Evolutionary conservation across 2,797 vertebrate species (phyloP).

Genomic region (Diplodus puntazzo): DNA sequence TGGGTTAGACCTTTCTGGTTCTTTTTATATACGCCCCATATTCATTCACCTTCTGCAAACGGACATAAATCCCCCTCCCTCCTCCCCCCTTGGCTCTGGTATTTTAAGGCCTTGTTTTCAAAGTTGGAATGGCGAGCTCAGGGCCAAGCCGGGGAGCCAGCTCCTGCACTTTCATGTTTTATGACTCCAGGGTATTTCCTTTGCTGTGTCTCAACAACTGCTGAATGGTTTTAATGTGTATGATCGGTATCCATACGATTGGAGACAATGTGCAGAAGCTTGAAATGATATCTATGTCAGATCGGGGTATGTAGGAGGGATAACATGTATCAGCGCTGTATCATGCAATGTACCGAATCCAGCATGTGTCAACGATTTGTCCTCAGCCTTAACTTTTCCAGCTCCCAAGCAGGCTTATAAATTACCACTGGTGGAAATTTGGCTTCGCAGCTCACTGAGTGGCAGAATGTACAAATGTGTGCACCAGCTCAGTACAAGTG

Average conservation of each 20-base stretch:
- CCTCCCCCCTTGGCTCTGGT: conserved; percentile 38
- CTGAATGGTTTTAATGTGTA: conserved; percentile 23
- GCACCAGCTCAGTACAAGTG: conserved; percentile 36
- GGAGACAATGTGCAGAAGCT: not conserved
- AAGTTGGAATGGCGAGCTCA: conserved; percentile 63
- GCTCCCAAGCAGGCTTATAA: conserved; percentile 68
- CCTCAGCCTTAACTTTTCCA: conserved; percentile 53
- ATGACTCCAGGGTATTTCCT: conserved; percentile 47
- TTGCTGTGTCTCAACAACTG: conserved; percentile 41
- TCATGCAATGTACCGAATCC: conserved; percentile 38
- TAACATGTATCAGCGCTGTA: conserved; percentile 12
- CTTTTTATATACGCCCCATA: conserved; percentile 69
- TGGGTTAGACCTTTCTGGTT: conserved; percentile 60
- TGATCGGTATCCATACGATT: not conserved
- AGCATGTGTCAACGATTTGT: conserved; percentile 53
- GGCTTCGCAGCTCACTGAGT: conserved; percentile 69
- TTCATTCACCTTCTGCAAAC: conserved; percentile 68
- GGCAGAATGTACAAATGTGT: conserved; percentile 64
- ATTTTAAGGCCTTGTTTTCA: conserved; percentile 73
- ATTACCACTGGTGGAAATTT: conserved; percentile 76
- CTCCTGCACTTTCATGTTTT: conserved; percentile 61
- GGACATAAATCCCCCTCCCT: conserved; percentile 67
- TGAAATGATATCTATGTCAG: conserved; percentile 4
- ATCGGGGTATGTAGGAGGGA: conserved; percentile 2
- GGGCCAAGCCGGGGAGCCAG: conserved; percentile 43